Evolutionary conservation across 2,113 vertebrate genomes (phyloP).

Genomic region (Tragelaphus scriptus): DNA sequence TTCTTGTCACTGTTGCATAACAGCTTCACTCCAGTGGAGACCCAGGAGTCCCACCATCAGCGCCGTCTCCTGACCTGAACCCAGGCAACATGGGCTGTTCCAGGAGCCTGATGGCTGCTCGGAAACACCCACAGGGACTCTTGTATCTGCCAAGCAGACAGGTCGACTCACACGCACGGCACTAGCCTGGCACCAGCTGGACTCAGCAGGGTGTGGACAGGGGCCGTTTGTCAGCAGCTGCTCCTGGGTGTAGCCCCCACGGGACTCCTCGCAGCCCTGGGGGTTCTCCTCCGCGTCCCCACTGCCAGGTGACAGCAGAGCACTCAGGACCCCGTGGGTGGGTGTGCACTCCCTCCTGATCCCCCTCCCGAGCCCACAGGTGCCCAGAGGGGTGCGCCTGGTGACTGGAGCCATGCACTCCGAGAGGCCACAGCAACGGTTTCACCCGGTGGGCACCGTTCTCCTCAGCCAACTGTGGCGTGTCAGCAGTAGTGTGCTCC

Average conservation of each 20-base stretch:
- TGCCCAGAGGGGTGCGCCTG: not conserved
- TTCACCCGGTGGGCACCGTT: rapidly evolving
- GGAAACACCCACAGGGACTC: not conserved
- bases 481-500: not conserved
- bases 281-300: no score
- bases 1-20: rapidly evolving
- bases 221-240: not conserved
- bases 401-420: not conserved
- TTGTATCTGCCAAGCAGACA: rapidly evolving
- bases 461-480: rapidly evolving
- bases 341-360: not conserved
- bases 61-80: not conserved
- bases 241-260: rapidly evolving
- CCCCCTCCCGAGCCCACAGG: no score
- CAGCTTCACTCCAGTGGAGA: no score
- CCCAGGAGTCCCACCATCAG: not conserved
- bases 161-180: rapidly evolving
- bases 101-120: not conserved
- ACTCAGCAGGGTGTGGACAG: no score
- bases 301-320: not conserved
- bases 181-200: not conserved
- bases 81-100: not conserved
- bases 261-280: not conserved
- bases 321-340: not conserved
- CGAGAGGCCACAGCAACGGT: rapidly evolving